Conservation (phyloP, 2,888 invertebrate genomes). For the Celastrina argiolus region DNA sequence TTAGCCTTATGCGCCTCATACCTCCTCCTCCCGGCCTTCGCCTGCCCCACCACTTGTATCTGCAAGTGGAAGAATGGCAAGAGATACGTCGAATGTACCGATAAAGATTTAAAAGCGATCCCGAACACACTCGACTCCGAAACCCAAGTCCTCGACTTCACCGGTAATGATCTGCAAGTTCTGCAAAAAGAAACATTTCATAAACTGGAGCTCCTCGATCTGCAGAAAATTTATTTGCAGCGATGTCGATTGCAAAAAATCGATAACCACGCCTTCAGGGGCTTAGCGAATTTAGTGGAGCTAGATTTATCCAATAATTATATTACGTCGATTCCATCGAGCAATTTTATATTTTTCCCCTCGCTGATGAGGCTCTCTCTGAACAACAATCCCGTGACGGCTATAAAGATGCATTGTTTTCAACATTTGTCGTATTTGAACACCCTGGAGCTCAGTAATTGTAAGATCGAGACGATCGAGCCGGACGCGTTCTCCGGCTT, state of each 20-base stretch:
- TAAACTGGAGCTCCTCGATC: slow-evolving; percentile 86
- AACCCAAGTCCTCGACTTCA: slow-evolving; percentile 92
- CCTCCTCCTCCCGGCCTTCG: slow-evolving; percentile 63
- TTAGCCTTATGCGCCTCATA: slow-evolving; percentile 69
- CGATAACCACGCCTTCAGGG: slow-evolving; percentile 88
- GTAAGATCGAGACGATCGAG: slow-evolving; percentile 87
- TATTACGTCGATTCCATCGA: slow-evolving; percentile 86
- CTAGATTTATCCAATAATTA: slow-evolving; percentile 91
- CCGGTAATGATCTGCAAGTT: slow-evolving; percentile 88
- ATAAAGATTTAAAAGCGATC: slow-evolving; percentile 85
- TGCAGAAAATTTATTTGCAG: slow-evolving; percentile 90
- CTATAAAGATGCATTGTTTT: slow-evolving; percentile 84
- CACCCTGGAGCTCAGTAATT: slow-evolving; percentile 88
- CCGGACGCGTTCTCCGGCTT: slow-evolving; percentile 89
- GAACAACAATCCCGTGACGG: slow-evolving; percentile 88
- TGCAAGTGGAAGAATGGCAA: slow-evolving; percentile 97
- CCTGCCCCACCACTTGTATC: slow-evolving; percentile 87
- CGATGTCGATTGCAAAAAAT: slow-evolving; percentile 87
- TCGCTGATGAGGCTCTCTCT: slow-evolving; percentile 90
- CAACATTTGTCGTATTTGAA: slow-evolving; percentile 85
- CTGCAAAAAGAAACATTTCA: slow-evolving; percentile 88
- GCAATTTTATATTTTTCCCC: slow-evolving; percentile 86
- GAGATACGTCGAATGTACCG: slow-evolving; percentile 91
- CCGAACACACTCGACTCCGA: slow-evolving; percentile 89
- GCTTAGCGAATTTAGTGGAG: slow-evolving; percentile 91